A percentile compares a stretch with the other conserved stretches of the same genome.
Evolutionary conservation across 2,797 vertebrate species (phyloP).

Genomic region (Coregonus ussuriensis): DNA sequence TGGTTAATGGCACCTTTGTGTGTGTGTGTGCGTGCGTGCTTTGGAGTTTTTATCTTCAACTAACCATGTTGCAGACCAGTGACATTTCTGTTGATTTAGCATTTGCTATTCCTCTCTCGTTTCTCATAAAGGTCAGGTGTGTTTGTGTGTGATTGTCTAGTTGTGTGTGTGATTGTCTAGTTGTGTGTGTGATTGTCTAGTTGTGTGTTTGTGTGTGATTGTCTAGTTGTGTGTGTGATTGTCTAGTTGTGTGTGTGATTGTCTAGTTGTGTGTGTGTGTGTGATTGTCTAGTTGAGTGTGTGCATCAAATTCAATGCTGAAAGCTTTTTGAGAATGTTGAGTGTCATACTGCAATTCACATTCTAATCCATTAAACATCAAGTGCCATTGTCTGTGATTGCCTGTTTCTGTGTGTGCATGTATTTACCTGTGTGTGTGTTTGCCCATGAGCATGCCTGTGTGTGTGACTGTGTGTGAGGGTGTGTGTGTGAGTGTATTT

Average conservation of each 20-base stretch:
- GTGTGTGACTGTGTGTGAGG: not conserved
- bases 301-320: too few species aligned
- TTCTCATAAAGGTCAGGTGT: conserved; percentile 1
- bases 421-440: not conserved
- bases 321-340: too few species aligned
- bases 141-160: not conserved
- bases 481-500: not conserved
- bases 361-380: too few species aligned
- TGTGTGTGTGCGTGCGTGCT: not conserved
- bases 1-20: not conserved
- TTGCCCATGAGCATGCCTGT: not conserved
- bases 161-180: not conserved
- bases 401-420: not conserved
- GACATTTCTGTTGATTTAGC: not conserved
- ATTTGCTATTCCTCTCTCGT: not conserved
- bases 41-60: not conserved
- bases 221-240: not conserved
- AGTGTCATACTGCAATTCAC: too few species aligned
- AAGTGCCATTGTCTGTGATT: too few species aligned
- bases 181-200: not conserved
- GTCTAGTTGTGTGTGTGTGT: too few species aligned
- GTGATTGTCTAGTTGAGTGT: too few species aligned
- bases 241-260: not conserved
- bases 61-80: not conserved
- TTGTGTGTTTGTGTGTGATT: too few species aligned